phyloP scores from a whole-genome alignment of 2,113 vertebrate species.

The Lipotes vexillifer region DNA sequence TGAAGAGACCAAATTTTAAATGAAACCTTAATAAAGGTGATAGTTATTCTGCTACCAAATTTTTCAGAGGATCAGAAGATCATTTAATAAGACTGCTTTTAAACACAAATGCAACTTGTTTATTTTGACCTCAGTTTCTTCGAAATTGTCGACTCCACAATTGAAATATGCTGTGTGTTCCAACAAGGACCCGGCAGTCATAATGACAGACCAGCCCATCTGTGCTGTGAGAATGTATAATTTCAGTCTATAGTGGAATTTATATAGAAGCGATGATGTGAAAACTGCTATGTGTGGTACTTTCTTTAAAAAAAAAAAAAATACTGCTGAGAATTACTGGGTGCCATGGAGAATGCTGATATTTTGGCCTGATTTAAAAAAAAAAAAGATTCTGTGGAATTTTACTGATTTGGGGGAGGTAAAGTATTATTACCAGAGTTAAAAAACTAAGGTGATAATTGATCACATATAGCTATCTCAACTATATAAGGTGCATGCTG shows the following conservation, averaged over 20 bases:
- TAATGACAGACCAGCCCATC: constrained; percentile 80
- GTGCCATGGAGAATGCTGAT: background rate
- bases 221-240: constrained; percentile 75
- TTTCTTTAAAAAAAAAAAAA: background rate
- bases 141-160: constrained; percentile 76
- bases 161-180: constrained; percentile 78
- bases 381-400: background rate
- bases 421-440: background rate
- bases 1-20: background rate
- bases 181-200: constrained; percentile 76
- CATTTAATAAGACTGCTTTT: constrained; percentile 48
- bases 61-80: constrained; percentile 36
- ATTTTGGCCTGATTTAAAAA: background rate
- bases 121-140: constrained; percentile 80
- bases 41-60: rapidly evolving
- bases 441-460: background rate
- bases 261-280: constrained; percentile 17
- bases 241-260: constrained; percentile 70
- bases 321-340: background rate
- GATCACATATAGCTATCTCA: background rate
- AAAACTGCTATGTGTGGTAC: background rate
- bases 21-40: background rate
- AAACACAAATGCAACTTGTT: constrained; percentile 71
- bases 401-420: background rate
- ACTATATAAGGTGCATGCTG: rapidly evolving